Base-by-base conservation (phyloP, 2,888 invertebrate species). In the Harmothoe impar region DNA sequence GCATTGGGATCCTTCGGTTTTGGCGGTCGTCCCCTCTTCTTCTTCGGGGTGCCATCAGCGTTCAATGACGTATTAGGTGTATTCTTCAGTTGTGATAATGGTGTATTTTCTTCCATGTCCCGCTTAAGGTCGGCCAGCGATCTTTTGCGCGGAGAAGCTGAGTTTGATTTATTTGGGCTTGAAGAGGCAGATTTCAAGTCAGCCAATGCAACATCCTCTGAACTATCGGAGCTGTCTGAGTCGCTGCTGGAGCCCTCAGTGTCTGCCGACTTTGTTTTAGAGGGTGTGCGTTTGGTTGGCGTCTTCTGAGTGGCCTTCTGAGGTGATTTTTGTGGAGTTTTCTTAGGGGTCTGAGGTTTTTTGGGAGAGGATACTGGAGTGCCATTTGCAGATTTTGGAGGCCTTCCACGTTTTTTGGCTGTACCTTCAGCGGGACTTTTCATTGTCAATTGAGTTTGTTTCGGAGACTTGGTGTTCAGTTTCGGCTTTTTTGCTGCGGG, bases 81-180 rank as follows among this genome's bases (percentile, higher is more conserved):
- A 17, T 78, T 62, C 25, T 88, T 77, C 23, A 72, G 85, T 29
- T 88, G 89, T 0, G 86, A 52, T 17, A 51, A 33, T 0, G 29
- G 54, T 7, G 78, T 72, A 77, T 90, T 88, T n/a, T 90, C 85
- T 84, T 90, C 89, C 25, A 89, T 88, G 52, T 78, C 77, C 81
- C 91, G 91, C 90, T 94, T 93, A 25, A 93, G 91, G 78, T 92
- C 93, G 15, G 93, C 92, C n/a, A 93, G 91, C 15, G 92, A 84
- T 23, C 92, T 88, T 33, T 93, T 89, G 7, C 29, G n/a, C 1
- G 51, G 89, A 15, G 78, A n/a, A 15, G n/a, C 77, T 23, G 62
- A 0, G 35, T 89, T 89, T 3, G 52, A 77, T 77, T 89, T 89
- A 15, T 62, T 62, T 10, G 89, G 72, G 25, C 43, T n/a, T 33